A percentile compares a stretch with the other conserved stretches of the same genome.
phyloP scores from a whole-genome alignment of 2,113 vertebrate species.

The Chunga burmeisteri region DNA sequence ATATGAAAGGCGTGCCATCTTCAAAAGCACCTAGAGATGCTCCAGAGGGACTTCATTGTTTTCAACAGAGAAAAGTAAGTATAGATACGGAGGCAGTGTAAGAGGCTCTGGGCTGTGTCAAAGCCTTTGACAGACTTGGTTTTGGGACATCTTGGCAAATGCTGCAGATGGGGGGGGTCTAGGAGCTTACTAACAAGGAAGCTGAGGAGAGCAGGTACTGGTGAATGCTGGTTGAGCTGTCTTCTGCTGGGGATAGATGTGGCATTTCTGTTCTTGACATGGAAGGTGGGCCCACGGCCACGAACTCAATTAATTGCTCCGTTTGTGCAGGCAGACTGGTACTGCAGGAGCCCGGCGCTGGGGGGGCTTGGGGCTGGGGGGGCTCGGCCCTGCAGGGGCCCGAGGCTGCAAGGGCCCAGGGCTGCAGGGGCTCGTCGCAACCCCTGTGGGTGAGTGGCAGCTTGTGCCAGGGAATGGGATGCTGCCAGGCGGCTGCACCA shows the following conservation, averaged over 20 bases:
- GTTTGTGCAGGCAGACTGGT: neutral
- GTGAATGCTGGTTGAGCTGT: neutral
- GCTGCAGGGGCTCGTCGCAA: neutral
- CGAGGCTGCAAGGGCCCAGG: neutral
- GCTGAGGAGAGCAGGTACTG: neutral
- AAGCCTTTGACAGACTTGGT: neutral
- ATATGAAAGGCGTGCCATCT: slow-evolving; percentile 81
- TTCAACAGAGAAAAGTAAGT: slow-evolving; percentile 99
- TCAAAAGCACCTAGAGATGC: slow-evolving; percentile 88
- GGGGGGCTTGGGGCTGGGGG: neutral
- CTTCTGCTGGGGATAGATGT: rapidly evolving
- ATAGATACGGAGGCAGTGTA: neutral
- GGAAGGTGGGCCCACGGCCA: neutral
- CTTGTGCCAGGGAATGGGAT: neutral
- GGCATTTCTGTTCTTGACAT: neutral
- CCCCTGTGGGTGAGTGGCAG: neutral
- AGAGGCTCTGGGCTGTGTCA: neutral
- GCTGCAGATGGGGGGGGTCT: too few species aligned
- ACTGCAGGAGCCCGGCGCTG: neutral
- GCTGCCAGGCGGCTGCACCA: rapidly evolving
- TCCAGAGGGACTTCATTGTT: slow-evolving; percentile 94
- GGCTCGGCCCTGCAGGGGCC: too few species aligned
- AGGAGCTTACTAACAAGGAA: neutral
- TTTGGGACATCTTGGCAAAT: neutral
- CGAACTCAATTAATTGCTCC: rapidly evolving